Base-by-base conservation (phyloP, 2,797 vertebrate genomes). In the Eulemur coronatus region DNA sequence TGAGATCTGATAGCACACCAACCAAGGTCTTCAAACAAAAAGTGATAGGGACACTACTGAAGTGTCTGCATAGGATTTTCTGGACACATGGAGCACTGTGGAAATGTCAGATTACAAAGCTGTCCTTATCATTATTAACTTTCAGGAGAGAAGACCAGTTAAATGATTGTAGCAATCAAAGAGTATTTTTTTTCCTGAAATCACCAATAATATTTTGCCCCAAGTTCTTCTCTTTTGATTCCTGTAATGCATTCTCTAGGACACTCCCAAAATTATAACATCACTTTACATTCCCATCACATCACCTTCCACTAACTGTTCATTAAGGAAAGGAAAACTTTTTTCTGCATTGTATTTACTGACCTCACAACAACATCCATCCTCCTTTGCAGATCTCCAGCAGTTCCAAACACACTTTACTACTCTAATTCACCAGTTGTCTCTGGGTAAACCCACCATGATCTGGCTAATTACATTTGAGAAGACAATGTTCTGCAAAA, bases 1-100 rank as follows among this genome's bases (percentile, higher is more conserved):
- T 70, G 89, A 91, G 26, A 86, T 86, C n/a, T 70, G 57, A 81
- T 7, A 81, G 48, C 57, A 96, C 89, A 91, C 8, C 35, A 90
- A 69, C 26, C 13, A 22, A 17, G 12, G 30, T n/a, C 65, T 81
- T 93, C 70, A 86, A 57, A 89, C 18, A 90, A 43, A 76, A 73
- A 78, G 73, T 52, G 18, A 46, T 50, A 48, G 59, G 17, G 5
- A 75, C 18, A 57, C 12, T 38, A 43, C 33, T 46, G 9, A 85
- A 14, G 12, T 48, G n/a, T 55, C 35, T 82, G 28, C 65, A 24
- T 22, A 43, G 33, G 4, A 33, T 84, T 78, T 91, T 91, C 43
- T 79, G 79, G 80, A 93, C 33, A 88, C 11, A 0, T 9, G 8
- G 14, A 79, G 38, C 12, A 63, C 9, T 6, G n/a, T 75, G 13